Base-by-base conservation (phyloP, 30 jellyfish, hydroid and myxozoan genomes). In the Pelagia noctiluca region DNA sequence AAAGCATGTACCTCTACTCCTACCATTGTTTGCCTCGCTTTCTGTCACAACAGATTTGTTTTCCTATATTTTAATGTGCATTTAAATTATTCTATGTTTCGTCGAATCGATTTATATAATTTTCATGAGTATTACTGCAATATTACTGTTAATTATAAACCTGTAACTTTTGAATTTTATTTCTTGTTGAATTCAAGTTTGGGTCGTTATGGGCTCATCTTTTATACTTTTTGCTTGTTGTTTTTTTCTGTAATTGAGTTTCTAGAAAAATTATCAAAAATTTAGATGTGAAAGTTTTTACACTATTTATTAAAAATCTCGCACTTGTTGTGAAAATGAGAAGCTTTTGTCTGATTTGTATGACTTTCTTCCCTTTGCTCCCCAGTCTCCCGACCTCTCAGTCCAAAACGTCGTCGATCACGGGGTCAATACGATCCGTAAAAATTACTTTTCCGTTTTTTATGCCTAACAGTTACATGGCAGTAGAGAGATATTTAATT, bases 261-360 rank as follows among this genome's bases (percentile, higher is more conserved):
- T 82, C 92, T 82, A 70, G 31, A 68, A 46, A 38, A 82, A 36
- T 68, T 29, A 47, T 53, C 63, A 63, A n/a, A 53, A 60, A 78
- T 63, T 33, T 42, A 78, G 63, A 70, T 82, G 74, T 82, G 74
- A 42, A 68, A 64, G 82, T 82, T 70, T 70, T 82, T 82, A 67
- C 84, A 82, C 92, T 82, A 82, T 82, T 82, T 82, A 82, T 82
- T 82, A 53, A 81, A n/a, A n/a, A 64, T 82, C 75, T 82, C 82
- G 92, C 92, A 82, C 92, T 50, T 50, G 53, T 80, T 75, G 69
- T 82, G 86, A 66, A 66, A 82, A 83, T 67, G 46, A 71, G 85
- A 79, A 49, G 60, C 70, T 82, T 68, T 82, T 82, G 77, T n/a
- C n/a, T n/a, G n/a, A n/a, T n/a, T n/a, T n/a, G n/a, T n/a, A n/a